These are phyloP conservation scores for Spodoptera littoralis DNA, from an alignment of 2,888 invertebrate genomes.

Conservation along the genomic window DNA sequence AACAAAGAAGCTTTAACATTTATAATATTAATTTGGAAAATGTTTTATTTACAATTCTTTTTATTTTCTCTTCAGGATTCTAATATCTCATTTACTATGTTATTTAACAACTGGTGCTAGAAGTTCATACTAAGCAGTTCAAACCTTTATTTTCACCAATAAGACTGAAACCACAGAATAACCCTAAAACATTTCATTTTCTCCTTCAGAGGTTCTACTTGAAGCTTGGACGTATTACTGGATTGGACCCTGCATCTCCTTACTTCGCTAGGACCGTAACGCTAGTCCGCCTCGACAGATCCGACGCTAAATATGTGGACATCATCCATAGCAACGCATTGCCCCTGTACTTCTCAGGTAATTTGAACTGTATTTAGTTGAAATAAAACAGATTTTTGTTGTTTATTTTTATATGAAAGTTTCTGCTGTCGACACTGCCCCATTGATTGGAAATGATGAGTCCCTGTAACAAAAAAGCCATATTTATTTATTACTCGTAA, in stretches of 20 bases:
- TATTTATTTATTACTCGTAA: not conserved
- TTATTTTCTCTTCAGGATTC: too few relatives aligned
- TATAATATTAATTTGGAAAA: too few relatives aligned
- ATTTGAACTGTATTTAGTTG: not conserved
- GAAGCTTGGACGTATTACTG: constrained; percentile 94
- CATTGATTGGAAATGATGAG: not conserved
- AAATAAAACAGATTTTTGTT: too few relatives aligned
- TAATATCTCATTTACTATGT: too few relatives aligned
- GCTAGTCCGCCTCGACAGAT: constrained; percentile 94
- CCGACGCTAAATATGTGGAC: constrained; percentile 96
- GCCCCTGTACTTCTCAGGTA: constrained; percentile 90
- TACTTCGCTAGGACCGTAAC: constrained; percentile 95
- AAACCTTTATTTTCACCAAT: too few relatives aligned
- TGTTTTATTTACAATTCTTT: too few relatives aligned
- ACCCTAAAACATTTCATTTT: not conserved
- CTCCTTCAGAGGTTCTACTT: constrained; percentile 89
- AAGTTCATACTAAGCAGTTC: too few relatives aligned
- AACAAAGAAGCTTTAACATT: too few relatives aligned
- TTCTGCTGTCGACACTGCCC: too few relatives aligned
- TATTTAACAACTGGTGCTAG: too few relatives aligned
- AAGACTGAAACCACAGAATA: too few relatives aligned
- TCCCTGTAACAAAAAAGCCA: not conserved
- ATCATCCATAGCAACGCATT: constrained; percentile 96
- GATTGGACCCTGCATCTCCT: constrained; percentile 97
- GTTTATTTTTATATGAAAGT: too few relatives aligned